Percentiles rank a stretch among this genome's conserved stretches.
Conservation (phyloP, 2,888 invertebrate species). For the Euplexia lucipara region DNA sequence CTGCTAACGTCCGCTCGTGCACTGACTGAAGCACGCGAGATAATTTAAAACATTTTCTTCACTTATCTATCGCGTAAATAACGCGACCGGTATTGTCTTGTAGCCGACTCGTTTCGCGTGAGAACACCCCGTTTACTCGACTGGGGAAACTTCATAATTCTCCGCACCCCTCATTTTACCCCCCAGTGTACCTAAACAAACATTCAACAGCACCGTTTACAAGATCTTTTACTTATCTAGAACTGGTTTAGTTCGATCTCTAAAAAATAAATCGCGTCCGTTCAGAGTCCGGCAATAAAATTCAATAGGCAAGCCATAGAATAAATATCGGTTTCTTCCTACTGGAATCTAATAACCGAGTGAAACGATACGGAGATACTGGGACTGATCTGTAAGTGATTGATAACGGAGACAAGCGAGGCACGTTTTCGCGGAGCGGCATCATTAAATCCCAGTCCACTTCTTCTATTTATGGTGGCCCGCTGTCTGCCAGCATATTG, state of each 20-base stretch:
- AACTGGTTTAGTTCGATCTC: constrained; percentile 61
- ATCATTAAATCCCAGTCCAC: constrained; percentile 81
- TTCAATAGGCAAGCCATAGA: constrained; percentile 70
- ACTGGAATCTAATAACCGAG: constrained; percentile 74
- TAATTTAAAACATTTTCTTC: constrained; percentile 83
- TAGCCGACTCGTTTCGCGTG: constrained; percentile 83
- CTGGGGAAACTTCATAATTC: constrained; percentile 83
- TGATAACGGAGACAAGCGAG: constrained; percentile 80
- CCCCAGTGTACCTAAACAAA: constrained; percentile 20
- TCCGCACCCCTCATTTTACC: constrained; percentile 49
- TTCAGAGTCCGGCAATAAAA: constrained; percentile 68
- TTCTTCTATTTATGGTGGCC: constrained; percentile 86
- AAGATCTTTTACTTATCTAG: constrained; percentile 52
- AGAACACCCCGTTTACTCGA: constrained; percentile 77
- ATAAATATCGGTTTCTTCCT: constrained; percentile 65
- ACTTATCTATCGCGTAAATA: constrained; percentile 84
- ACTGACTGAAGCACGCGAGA: constrained; percentile 74
- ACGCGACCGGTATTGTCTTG: constrained; percentile 81
- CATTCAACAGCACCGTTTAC: constrained; percentile 37
- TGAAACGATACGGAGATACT: constrained; percentile 74
- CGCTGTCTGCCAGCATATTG: constrained; percentile 85
- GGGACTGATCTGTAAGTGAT: constrained; percentile 75
- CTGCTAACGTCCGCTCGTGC: constrained; percentile 65
- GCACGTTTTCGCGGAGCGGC: constrained; percentile 79
- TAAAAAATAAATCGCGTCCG: constrained; percentile 64